phyloP scores from a whole-genome alignment of 30 jellyfish, hydroid and myxozoan species.

The Aurelia aurita complex sp. Pacific region DNA sequence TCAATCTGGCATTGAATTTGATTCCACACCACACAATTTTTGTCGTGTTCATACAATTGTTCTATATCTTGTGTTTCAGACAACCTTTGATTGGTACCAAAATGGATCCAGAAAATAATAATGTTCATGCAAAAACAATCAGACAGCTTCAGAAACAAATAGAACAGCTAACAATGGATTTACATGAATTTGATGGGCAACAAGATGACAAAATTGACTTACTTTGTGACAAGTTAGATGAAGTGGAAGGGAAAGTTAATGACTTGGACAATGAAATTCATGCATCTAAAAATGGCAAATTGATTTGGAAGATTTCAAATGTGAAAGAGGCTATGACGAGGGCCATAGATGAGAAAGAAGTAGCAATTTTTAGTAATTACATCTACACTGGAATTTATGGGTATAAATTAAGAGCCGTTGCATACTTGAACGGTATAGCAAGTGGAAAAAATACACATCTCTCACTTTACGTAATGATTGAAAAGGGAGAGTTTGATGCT shows the following conservation, averaged over 20 bases:
- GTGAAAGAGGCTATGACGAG: conserved; percentile 31
- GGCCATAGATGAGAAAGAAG: conserved; percentile 47
- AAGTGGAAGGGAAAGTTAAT: conserved; percentile 47
- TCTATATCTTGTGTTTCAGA: neutral
- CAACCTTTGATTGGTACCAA: neutral
- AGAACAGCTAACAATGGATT: conserved; percentile 55
- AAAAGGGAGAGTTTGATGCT: conserved; percentile 71
- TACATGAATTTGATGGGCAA: conserved; percentile 58
- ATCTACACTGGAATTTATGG: conserved; percentile 86
- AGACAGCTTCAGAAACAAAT: conserved; percentile 43
- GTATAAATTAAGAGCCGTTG: conserved; percentile 66
- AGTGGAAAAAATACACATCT: conserved; percentile 74
- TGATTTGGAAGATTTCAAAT: conserved; percentile 68
- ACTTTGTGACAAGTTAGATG: conserved; percentile 66
- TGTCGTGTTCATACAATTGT: too few relatives aligned
- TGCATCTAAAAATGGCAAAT: conserved; percentile 71
- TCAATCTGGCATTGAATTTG: too few relatives aligned
- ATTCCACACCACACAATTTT: too few relatives aligned
- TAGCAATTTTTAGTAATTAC: conserved; percentile 54
- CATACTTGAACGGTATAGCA: conserved; percentile 75
- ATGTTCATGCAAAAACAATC: conserved; percentile 34
- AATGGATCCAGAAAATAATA: conserved; percentile 33
- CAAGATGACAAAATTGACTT: conserved; percentile 69
- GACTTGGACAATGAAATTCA: conserved; percentile 48
- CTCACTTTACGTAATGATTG: conserved; percentile 67